Conservation (phyloP, 1,140 invertebrate genomes). For the Pantala flavescens region DNA sequence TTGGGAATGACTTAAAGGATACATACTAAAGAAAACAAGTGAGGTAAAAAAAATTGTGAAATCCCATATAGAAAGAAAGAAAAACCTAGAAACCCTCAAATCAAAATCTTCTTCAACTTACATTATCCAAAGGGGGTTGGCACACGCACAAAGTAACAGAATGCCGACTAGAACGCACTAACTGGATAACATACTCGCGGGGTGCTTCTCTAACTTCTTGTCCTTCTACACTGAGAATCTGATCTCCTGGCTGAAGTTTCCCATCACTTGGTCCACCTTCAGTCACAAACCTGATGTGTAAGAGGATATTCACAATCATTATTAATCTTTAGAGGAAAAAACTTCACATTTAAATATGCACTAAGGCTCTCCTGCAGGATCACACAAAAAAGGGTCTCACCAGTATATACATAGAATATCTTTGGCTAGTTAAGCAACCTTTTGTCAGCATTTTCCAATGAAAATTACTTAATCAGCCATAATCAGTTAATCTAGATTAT, state of each 20-base stretch:
- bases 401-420: too few species aligned
- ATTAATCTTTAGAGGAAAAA: too few species aligned
- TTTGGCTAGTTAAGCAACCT: too few species aligned
- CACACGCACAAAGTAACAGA: slow-evolving; percentile 67
- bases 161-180: slow-evolving; percentile 69
- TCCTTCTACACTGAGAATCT: slow-evolving; percentile 79
- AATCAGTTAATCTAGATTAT: too few species aligned
- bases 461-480: too few species aligned
- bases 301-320: slow-evolving; percentile 16
- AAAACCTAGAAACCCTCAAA: too few species aligned
- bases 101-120: too few species aligned
- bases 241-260: slow-evolving; percentile 78
- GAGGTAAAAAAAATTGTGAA: too few species aligned
- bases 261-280: slow-evolving; percentile 80
- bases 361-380: background rate
- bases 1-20: too few species aligned
- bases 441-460: too few species aligned
- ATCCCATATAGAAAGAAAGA: too few species aligned
- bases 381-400: background rate
- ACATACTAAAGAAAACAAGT: too few species aligned
- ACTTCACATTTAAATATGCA: background rate
- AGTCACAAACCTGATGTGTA: slow-evolving; percentile 51
- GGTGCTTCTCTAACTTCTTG: slow-evolving; percentile 77
- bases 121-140: slow-evolving; percentile 62
- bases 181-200: slow-evolving; percentile 77